Evolutionary conservation across 2,888 invertebrate genomes (phyloP), one percentile per base, ranked within the genome.

Genomic region (Brachypalpus laphriformis): DNA sequence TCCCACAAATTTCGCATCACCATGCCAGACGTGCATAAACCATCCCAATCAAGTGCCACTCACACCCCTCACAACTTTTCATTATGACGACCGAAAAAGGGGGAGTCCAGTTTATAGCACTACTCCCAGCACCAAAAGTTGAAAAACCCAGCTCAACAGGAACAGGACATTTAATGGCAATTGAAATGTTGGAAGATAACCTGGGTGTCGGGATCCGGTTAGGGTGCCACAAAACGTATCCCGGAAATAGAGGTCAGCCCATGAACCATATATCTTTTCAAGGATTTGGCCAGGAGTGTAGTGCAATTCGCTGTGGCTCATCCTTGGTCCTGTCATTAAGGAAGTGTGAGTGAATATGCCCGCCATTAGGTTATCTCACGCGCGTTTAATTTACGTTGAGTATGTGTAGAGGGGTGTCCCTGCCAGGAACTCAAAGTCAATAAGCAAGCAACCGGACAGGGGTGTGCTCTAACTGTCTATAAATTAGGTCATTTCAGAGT

Each of bases 1-100:
- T 74, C 57, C 80, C 74, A 80, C 83, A 83, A 83, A 83, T 83
- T 83, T 80, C 68, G 70, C 80, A 80, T 83, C 68, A 66, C 78
- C 51, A 47, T 47, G 34, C 7, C 14, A 14, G 45, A 20, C 42
- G 11, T 37, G 37, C 2, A 31, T 8, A 8, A 6, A 31, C 18
- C 18, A 9, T 9, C 18, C 45, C 7, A 18, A 18, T 14, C 18
- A 18, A 9, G 4, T 2, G 31, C 31, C 34, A 34, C 34, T 11
- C 8, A 7, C 34, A 11, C 34, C 2, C 16, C 16, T 9, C 18
- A 31, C 45, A 61, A 40, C 14, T 31, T 18, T 61, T 47, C 63
- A 61, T 77, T 61, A 61, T 56, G 45, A 61, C 25, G 47, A 47
- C 3, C 5, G 25, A 28, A 28, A 16, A 28, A 47, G 40, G n/a